These are phyloP conservation scores for Spicauda simplicius DNA, from an alignment of 2,888 invertebrate species.

Conservation along the genomic window DNA sequence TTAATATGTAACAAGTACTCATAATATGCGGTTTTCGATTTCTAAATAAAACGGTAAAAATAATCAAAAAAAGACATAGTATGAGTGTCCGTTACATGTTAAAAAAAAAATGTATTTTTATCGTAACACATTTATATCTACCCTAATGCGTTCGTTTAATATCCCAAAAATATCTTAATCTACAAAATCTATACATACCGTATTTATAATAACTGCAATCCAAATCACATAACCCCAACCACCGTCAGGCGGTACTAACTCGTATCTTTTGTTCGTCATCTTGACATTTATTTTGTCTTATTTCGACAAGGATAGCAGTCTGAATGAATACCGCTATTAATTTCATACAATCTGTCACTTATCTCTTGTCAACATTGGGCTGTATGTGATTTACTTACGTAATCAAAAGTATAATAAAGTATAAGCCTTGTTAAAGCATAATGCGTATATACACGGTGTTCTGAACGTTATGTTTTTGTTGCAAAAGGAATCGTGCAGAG, in stretches of 20 bases:
- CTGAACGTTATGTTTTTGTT: too few relatives aligned
- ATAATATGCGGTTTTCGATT: too few relatives aligned
- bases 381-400: constrained; percentile 16
- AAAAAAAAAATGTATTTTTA: too few relatives aligned
- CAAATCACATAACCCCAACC: constrained; percentile 89
- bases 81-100: too few relatives aligned
- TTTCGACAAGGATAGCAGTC: constrained; percentile 28
- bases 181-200: constrained; percentile 72
- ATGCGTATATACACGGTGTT: not conserved
- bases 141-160: too few relatives aligned
- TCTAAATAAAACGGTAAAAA: too few relatives aligned
- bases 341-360: constrained; percentile 10
- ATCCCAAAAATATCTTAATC: too few relatives aligned
- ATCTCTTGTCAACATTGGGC: constrained; percentile 23
- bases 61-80: too few relatives aligned
- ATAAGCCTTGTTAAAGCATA: constrained; percentile 5
- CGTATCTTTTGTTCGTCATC: constrained; percentile 48
- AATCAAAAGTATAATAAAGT: constrained; percentile 24
- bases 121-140: too few relatives aligned
- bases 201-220: constrained; percentile 83
- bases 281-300: constrained; percentile 50
- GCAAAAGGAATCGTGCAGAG: too few relatives aligned
- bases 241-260: constrained; percentile 84
- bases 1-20: too few relatives aligned
- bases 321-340: constrained; percentile 18